phyloP scores from a whole-genome alignment of 2,888 invertebrate species.

The Tetranychus truncatus region DNA sequence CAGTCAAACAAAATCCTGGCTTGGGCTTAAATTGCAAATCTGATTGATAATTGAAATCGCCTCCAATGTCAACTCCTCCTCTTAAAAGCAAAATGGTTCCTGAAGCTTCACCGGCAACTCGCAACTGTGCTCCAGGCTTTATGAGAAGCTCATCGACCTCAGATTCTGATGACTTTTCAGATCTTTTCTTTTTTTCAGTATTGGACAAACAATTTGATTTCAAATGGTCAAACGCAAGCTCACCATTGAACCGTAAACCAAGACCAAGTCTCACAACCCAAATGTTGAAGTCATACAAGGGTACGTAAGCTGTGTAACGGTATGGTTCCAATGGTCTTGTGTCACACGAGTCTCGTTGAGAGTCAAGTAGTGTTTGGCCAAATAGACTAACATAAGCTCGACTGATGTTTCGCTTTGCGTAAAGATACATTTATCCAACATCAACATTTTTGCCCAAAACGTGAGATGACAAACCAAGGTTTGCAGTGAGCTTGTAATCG shows the following conservation, averaged over 20 bases:
- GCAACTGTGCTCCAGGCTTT: slow-evolving; percentile 20
- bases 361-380: slow-evolving; percentile 14
- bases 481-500: slow-evolving; percentile 24
- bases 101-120: slow-evolving; percentile 24
- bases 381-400: slow-evolving; percentile 23
- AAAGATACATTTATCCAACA: slow-evolving; percentile 24
- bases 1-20: slow-evolving; percentile 15
- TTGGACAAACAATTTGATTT: background rate
- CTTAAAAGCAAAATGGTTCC: slow-evolving; percentile 22
- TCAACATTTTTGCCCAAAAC: slow-evolving; percentile 25
- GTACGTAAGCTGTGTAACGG: slow-evolving; percentile 22
- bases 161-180: slow-evolving; percentile 8
- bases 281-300: slow-evolving; percentile 23
- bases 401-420: slow-evolving; percentile 21
- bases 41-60: slow-evolving; percentile 18
- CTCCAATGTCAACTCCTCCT: slow-evolving; percentile 19
- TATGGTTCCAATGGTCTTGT: slow-evolving; percentile 23
- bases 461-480: slow-evolving; percentile 23
- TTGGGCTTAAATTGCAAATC: slow-evolving; percentile 15
- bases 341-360: slow-evolving; percentile 21
- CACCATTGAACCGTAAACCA: slow-evolving; percentile 23
- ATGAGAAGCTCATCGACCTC: slow-evolving; percentile 13
- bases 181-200: background rate
- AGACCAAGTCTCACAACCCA: slow-evolving; percentile 23
- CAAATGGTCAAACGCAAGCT: slow-evolving; percentile 19